phyloP scores from a whole-genome alignment of 1,140 invertebrate species.

The Teleopsis dalmanni region DNA sequence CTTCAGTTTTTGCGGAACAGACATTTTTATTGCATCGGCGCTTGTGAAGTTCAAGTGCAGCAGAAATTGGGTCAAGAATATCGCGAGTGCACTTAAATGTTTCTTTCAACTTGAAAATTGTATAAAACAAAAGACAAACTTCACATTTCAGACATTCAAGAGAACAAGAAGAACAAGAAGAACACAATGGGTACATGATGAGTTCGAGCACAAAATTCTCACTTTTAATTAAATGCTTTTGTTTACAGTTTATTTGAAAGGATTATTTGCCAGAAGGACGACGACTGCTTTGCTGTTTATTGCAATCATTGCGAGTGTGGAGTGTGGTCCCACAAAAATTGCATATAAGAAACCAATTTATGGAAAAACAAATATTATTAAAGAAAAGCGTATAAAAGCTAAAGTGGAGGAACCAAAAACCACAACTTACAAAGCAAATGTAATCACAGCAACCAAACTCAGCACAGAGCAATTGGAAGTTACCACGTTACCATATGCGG shows the following conservation, averaged over 20 bases:
- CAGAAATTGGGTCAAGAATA: neutral
- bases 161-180: neutral
- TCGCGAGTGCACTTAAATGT: neutral
- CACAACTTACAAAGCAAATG: neutral
- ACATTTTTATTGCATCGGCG: too few species aligned
- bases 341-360: conserved; percentile 33
- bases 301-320: neutral
- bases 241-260: neutral
- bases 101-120: neutral
- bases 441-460: too few species aligned
- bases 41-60: too few species aligned
- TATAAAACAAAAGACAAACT: neutral
- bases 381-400: conserved; percentile 21
- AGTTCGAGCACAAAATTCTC: neutral
- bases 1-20: too few species aligned
- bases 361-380: conserved; percentile 18
- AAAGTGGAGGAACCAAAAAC: conserved; percentile 10
- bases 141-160: neutral
- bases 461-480: too few species aligned
- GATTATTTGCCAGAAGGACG: neutral
- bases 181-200: neutral
- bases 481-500: neutral
- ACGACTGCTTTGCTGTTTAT: neutral
- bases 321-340: conserved; percentile 24
- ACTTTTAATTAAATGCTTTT: neutral